Evolutionary conservation across 2,888 invertebrate genomes (phyloP).

Genomic region (Smittia sp.): DNA sequence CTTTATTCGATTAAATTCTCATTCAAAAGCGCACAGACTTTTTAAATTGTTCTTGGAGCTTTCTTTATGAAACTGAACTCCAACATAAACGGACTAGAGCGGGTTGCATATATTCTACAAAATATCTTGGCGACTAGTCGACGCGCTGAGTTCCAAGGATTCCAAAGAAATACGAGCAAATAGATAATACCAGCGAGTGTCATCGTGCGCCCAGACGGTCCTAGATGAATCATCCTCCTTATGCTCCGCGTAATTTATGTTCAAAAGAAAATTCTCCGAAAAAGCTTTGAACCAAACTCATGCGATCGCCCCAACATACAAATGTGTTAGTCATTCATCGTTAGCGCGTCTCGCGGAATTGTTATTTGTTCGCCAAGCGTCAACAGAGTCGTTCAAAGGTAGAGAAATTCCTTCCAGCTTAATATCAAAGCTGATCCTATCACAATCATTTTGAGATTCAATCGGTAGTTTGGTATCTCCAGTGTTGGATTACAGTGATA

Average conservation of each 20-base stretch:
- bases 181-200: too few relatives aligned
- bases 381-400: neutral
- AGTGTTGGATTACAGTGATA: neutral
- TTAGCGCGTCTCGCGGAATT: neutral
- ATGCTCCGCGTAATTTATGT: neutral
- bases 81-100: slow-evolving; percentile 18
- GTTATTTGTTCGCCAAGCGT: neutral
- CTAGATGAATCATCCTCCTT: neutral
- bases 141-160: too few relatives aligned
- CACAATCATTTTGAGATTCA: neutral
- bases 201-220: too few relatives aligned
- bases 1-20: neutral
- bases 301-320: neutral
- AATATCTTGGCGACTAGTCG: too few relatives aligned
- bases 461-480: neutral
- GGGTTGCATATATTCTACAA: slow-evolving; percentile 5
- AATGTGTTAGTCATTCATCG: neutral
- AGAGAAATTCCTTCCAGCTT: neutral
- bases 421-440: too few relatives aligned
- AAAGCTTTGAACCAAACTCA: neutral
- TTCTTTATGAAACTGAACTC: neutral
- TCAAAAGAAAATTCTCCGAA: neutral
- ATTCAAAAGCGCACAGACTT: slow-evolving; percentile 11
- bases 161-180: too few relatives aligned
- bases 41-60: neutral